A percentile compares a stretch with the other conserved stretches of the same genome.
These are phyloP conservation scores for Serripes groenlandicus DNA, from an alignment of 2,888 invertebrate genomes.

Conservation along the genomic window DNA sequence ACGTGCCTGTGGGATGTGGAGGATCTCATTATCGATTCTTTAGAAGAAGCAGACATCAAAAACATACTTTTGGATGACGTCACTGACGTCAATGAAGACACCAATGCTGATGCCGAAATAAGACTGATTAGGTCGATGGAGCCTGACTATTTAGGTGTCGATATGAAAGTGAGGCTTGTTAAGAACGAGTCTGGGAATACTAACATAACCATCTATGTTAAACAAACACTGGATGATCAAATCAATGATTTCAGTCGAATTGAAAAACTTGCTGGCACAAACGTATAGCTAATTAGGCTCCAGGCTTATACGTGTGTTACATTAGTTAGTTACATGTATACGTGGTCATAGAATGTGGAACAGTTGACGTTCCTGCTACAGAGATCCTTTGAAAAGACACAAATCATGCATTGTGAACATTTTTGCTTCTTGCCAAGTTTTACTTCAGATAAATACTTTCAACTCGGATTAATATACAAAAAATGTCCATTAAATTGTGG, in stretches of 20 bases:
- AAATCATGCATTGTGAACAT: too few relatives aligned
- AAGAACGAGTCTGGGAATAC: neutral
- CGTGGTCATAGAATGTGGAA: too few relatives aligned
- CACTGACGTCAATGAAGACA: neutral
- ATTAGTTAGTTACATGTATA: too few relatives aligned
- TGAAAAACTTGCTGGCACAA: neutral
- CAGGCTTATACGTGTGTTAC: too few relatives aligned
- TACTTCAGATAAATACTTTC: too few relatives aligned
- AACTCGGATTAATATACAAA: too few relatives aligned
- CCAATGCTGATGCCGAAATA: neutral
- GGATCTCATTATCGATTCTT: constrained; percentile 17
- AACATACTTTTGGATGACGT: neutral
- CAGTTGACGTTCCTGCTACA: too few relatives aligned
- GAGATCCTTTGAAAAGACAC: too few relatives aligned
- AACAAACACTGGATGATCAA: neutral
- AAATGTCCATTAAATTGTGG: too few relatives aligned
- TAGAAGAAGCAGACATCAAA: neutral
- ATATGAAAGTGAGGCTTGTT: neutral
- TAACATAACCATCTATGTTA: neutral
- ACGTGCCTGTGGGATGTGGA: constrained; percentile 39
- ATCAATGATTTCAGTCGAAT: neutral
- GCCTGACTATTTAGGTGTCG: neutral
- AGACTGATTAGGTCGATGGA: neutral
- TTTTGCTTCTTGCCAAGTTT: too few relatives aligned
- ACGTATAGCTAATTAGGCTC: neutral